These are phyloP conservation scores for Tiliqua scincoides DNA, from an alignment of 2,113 vertebrate species.

Conservation along the genomic window DNA sequence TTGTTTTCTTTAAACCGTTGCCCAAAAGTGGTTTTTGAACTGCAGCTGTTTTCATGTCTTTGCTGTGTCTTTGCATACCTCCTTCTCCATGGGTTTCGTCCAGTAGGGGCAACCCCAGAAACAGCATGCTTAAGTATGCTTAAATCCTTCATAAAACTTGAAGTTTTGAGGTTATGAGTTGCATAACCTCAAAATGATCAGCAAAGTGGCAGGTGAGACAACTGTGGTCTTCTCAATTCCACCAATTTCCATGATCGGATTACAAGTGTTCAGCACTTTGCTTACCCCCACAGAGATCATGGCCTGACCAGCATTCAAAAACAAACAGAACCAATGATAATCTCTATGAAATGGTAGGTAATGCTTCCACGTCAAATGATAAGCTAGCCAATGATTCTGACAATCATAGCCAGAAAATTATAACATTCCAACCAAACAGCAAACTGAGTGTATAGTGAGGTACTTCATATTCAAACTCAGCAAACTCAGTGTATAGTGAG, in stretches of 20 bases:
- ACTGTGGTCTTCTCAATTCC: conserved; percentile 18
- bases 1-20: conserved; percentile 31
- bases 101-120: background rate
- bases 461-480: no score
- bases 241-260: conserved; percentile 23
- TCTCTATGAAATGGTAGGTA: conserved; percentile 26
- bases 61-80: background rate
- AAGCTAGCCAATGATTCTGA: no score
- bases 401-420: background rate
- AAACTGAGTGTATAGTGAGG: no score
- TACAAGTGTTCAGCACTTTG: conserved; percentile 29
- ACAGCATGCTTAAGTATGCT: background rate
- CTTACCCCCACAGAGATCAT: conserved; percentile 25
- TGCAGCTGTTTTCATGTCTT: background rate
- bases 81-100: background rate
- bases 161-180: no score
- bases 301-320: background rate
- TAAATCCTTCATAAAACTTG: background rate
- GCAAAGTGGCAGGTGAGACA: conserved; percentile 33
- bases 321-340: background rate
- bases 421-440: background rate
- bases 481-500: background rate
- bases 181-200: conserved; percentile 36
- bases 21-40: background rate
- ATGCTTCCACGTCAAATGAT: conserved; percentile 7